These are phyloP conservation scores for Polypterus senegalus DNA, from an alignment of 2,113 vertebrate genomes.

Conservation along the genomic window DNA sequence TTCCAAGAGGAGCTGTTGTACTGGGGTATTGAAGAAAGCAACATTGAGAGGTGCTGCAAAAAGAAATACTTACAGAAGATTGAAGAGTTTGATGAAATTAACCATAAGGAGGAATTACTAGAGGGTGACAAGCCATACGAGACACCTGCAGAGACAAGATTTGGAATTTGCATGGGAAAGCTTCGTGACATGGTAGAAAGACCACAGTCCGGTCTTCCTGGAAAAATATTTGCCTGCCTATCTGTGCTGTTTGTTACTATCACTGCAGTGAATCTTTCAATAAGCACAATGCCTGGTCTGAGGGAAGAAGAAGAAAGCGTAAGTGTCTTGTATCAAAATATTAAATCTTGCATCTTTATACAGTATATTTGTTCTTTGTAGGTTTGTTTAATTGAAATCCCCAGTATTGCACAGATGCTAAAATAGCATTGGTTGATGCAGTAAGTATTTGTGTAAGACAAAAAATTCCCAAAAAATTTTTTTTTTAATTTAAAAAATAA, in stretches of 20 bases:
- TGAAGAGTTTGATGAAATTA: constrained; percentile 81
- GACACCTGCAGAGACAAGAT: constrained; percentile 41
- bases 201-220: constrained; percentile 89
- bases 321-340: constrained; percentile 32
- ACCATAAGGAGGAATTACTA: constrained; percentile 65
- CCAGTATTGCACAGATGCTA: too few relatives aligned
- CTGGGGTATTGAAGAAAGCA: constrained; percentile 91
- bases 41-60: constrained; percentile 86
- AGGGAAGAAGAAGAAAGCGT: constrained; percentile 88
- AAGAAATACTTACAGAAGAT: constrained; percentile 80
- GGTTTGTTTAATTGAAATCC: too few relatives aligned
- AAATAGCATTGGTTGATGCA: too few relatives aligned
- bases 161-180: constrained; percentile 67
- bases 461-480: too few relatives aligned
- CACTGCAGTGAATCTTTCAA: constrained; percentile 89
- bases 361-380: too few relatives aligned
- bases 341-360: constrained; percentile 8
- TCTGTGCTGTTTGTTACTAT: constrained; percentile 94
- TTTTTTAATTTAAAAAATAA: too few relatives aligned
- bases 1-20: constrained; percentile 94
- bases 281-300: constrained; percentile 93
- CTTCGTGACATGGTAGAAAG: constrained; percentile 95
- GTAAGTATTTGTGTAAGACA: too few relatives aligned
- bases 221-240: constrained; percentile 93
- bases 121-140: constrained; percentile 43